Percentiles rank a stretch among this genome's conserved stretches.
phyloP scores from a whole-genome alignment of 1,140 invertebrate genomes.

The Brachystomella parvula region DNA sequence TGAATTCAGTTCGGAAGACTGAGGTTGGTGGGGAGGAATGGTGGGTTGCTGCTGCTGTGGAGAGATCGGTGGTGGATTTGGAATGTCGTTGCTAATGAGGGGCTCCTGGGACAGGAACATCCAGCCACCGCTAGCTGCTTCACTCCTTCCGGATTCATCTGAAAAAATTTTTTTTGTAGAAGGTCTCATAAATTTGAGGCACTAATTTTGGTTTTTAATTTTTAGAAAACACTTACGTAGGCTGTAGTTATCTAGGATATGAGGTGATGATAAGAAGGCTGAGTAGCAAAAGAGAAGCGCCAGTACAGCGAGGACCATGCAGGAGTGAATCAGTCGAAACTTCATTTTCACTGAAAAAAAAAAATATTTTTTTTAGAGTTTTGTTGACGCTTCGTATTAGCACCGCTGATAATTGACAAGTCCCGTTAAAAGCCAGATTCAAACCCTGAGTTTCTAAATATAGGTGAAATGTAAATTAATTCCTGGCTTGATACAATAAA shows the following conservation, averaged over 20 bases:
- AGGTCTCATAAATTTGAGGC: background rate
- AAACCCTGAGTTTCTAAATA: too few species aligned
- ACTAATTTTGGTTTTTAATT: background rate
- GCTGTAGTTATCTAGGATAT: constrained; percentile 28
- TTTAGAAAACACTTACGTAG: background rate
- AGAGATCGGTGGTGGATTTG: background rate
- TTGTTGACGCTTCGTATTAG: too few species aligned
- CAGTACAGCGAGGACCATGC: constrained; percentile 36
- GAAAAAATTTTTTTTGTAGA: background rate
- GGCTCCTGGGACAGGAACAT: background rate
- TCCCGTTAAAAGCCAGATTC: too few species aligned
- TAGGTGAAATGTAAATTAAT: too few species aligned
- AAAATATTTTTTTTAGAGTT: constrained; percentile 16
- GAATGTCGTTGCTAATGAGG: background rate
- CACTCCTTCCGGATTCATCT: background rate
- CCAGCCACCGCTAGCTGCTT: background rate
- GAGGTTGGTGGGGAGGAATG: too few species aligned
- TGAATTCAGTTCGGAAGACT: too few species aligned
- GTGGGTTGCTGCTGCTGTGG: too few species aligned
- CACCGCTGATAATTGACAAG: too few species aligned
- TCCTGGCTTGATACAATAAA: too few species aligned
- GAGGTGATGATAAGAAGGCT: constrained; percentile 35
- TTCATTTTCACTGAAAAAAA: constrained; percentile 36
- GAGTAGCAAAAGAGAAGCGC: constrained; percentile 37
- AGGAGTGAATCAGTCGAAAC: constrained; percentile 37